Evolutionary conservation across 2,888 invertebrate genomes (phyloP).

Genomic region (Chymomyza fuscimana): DNA sequence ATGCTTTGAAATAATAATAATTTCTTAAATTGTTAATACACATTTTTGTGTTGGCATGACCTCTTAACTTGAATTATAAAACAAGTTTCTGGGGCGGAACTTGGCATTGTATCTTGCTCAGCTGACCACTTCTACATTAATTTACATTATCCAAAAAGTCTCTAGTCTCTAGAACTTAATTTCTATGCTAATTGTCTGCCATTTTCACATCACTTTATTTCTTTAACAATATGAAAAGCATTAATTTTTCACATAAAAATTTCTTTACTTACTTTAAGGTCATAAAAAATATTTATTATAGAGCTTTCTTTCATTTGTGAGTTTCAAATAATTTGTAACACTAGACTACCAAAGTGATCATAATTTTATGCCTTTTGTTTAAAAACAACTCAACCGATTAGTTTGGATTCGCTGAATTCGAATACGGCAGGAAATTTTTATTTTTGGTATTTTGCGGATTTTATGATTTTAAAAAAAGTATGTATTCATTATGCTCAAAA

Average conservation of each 20-base stretch:
- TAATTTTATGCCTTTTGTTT: too few relatives aligned
- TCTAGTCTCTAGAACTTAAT: neutral
- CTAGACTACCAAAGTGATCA: too few relatives aligned
- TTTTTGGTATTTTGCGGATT: too few relatives aligned
- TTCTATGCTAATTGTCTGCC: neutral
- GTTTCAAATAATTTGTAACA: too few relatives aligned
- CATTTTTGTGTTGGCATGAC: neutral
- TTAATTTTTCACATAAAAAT: neutral
- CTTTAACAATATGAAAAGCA: neutral
- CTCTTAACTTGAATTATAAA: neutral
- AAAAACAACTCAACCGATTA: too few relatives aligned
- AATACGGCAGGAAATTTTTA: too few relatives aligned
- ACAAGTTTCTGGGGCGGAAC: neutral
- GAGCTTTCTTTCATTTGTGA: neutral
- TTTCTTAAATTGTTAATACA: too few relatives aligned
- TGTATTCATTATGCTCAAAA: too few relatives aligned
- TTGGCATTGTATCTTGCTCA: neutral
- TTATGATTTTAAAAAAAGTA: too few relatives aligned
- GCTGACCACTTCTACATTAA: neutral
- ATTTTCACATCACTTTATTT: neutral
- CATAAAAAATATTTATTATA: neutral
- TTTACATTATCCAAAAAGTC: neutral
- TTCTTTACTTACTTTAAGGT: neutral
- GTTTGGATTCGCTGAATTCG: too few relatives aligned
- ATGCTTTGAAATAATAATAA: too few relatives aligned